Percentiles rank a stretch among this genome's conserved stretches.
Evolutionary conservation across 2,113 vertebrate species (phyloP).

Genomic region (Oncorhynchus masou): DNA sequence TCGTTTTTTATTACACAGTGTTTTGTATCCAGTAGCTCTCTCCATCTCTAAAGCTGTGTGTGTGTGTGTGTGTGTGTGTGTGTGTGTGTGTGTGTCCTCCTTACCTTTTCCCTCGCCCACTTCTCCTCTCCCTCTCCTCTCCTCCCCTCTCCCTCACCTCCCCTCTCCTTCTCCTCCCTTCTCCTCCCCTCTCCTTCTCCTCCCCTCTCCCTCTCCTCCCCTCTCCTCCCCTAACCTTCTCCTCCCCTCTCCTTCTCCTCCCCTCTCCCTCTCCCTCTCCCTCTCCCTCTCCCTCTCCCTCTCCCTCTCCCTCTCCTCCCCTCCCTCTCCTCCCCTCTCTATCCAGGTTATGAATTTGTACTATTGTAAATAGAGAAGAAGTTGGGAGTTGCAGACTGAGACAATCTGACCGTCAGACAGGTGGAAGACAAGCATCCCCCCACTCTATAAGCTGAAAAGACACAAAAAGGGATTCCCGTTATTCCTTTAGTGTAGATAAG

Average conservation of each 20-base stretch:
- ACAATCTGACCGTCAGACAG: slow-evolving; percentile 3
- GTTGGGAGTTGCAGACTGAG: background rate
- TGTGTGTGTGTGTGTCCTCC: no score
- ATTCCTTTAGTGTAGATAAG: slow-evolving; percentile 30
- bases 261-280: background rate
- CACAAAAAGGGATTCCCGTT: background rate
- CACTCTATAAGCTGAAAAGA: slow-evolving; percentile 8
- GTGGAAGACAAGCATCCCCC: background rate
- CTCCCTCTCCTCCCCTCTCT: no score
- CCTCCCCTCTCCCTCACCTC: no score
- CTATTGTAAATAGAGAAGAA: slow-evolving; percentile 20
- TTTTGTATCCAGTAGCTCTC: background rate
- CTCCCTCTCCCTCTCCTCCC: background rate
- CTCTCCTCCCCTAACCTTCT: background rate
- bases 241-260: background rate
- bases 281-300: background rate
- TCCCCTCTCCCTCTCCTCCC: no score
- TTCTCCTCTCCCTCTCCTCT: background rate
- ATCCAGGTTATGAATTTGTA: slow-evolving; percentile 17
- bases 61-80: background rate
- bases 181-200: no score
- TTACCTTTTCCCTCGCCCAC: no score
- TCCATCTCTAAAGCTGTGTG: background rate
- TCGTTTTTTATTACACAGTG: background rate
- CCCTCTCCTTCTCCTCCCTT: no score